A percentile compares a stretch with the other conserved stretches of the same genome.
These are phyloP conservation scores for Temnothorax longispinosus DNA, from an alignment of 1,140 invertebrate species.

Conservation along the genomic window DNA sequence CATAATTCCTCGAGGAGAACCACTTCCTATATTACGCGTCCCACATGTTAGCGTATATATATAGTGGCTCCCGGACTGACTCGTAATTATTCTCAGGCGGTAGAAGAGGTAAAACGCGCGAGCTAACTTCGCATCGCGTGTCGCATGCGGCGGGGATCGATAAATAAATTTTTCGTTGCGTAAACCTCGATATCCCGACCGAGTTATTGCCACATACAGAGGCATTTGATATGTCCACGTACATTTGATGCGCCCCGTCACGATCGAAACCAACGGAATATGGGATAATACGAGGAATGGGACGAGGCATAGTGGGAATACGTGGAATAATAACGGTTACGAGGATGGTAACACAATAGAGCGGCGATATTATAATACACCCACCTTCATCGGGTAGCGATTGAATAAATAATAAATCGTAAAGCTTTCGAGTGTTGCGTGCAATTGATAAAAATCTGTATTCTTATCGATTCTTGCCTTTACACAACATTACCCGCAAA, in stretches of 20 bases:
- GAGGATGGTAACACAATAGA: slow-evolving; percentile 13
- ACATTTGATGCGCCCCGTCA: slow-evolving; percentile 42
- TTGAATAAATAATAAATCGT: slow-evolving; percentile 46
- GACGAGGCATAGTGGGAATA: slow-evolving; percentile 30
- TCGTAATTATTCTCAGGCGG: slow-evolving; percentile 47
- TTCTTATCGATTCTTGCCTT: slow-evolving; percentile 11
- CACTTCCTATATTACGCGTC: slow-evolving; percentile 60
- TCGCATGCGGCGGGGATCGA: slow-evolving; percentile 30
- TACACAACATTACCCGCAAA: not conserved
- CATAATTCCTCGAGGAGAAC: slow-evolving; percentile 54
- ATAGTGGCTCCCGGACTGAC: slow-evolving; percentile 33
- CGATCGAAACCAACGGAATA: slow-evolving; percentile 35
- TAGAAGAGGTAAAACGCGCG: not conserved
- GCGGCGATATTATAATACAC: slow-evolving; percentile 24
- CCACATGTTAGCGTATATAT: slow-evolving; percentile 19
- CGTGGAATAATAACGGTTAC: slow-evolving; percentile 36
- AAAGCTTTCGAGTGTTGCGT: not conserved
- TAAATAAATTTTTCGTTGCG: slow-evolving; percentile 49
- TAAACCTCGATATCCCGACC: slow-evolving; percentile 23
- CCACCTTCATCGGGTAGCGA: slow-evolving; percentile 3
- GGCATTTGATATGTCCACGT: slow-evolving; percentile 21
- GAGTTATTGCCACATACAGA: not conserved
- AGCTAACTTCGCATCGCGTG: slow-evolving; percentile 37
- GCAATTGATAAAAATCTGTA: slow-evolving; percentile 19
- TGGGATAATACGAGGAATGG: slow-evolving; percentile 42